These are phyloP conservation scores for Enteromius unitaeniatus DNA, from an alignment of 2,797 vertebrate species.

Conservation along the genomic window DNA sequence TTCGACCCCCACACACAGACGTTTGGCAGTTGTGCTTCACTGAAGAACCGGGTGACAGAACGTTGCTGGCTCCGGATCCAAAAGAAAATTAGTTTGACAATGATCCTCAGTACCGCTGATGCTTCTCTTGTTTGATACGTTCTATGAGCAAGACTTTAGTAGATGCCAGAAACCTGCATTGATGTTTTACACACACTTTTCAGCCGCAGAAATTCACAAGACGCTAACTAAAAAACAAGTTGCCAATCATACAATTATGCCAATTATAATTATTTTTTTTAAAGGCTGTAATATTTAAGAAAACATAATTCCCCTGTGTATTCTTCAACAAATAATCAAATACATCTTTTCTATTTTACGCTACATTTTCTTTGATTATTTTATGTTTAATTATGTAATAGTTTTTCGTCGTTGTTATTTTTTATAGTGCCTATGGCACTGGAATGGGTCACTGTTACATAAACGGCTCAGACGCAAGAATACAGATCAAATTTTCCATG, in stretches of 20 bases:
- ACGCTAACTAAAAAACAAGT: neutral
- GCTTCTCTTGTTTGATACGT: neutral
- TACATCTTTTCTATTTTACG: neutral
- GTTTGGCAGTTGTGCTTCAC: neutral
- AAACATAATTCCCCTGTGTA: neutral
- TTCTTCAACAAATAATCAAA: neutral
- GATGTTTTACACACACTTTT: neutral
- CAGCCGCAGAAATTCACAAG: neutral
- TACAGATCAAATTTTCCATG: neutral
- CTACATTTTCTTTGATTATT: neutral
- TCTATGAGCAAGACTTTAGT: neutral
- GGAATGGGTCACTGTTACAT: neutral
- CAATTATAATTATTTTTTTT: too few species aligned
- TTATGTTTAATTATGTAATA: neutral
- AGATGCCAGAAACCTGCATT: neutral
- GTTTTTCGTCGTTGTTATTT: neutral
- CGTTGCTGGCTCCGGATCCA: neutral
- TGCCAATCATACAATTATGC: too few species aligned
- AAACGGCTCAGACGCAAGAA: neutral
- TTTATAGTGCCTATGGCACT: neutral
- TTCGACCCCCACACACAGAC: slow-evolving; percentile 13
- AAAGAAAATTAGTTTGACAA: neutral
- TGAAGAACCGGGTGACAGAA: neutral
- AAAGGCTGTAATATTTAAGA: neutral
- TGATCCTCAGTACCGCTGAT: neutral